Conservation (phyloP, 2,888 invertebrate genomes). For the Drosophila algonquin region DNA sequence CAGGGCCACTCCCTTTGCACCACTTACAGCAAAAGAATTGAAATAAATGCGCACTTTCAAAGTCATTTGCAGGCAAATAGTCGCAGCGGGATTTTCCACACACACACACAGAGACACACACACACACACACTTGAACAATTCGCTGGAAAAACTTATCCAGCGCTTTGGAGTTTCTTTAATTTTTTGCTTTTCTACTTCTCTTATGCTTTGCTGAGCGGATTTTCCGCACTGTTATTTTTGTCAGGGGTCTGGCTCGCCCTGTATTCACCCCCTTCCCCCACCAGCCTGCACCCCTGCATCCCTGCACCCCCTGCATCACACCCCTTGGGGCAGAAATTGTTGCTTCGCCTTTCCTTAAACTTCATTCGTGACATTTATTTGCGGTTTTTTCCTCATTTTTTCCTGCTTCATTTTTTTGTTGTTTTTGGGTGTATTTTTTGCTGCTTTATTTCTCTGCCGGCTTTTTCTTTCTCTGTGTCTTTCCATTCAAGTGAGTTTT, state of each 20-base stretch:
- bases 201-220: conserved; percentile 47
- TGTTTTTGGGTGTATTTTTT: conserved; percentile 16
- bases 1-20: neutral
- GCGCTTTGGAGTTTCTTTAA: conserved; percentile 57
- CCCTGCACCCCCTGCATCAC: neutral
- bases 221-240: conserved; percentile 67
- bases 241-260: conserved; percentile 39
- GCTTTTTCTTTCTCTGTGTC: conserved; percentile 33
- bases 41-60: conserved; percentile 71
- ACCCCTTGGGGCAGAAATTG: conserved; percentile 59
- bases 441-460: conserved; percentile 7
- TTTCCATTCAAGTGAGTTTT: conserved; percentile 42
- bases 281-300: neutral
- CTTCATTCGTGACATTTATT: conserved; percentile 75
- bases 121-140: neutral
- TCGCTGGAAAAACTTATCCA: conserved; percentile 43
- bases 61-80: conserved; percentile 71
- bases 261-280: neutral
- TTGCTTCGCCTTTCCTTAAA: conserved; percentile 64
- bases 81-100: conserved; percentile 41
- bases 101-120: conserved; percentile 6
- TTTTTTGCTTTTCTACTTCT: conserved; percentile 33
- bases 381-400: conserved; percentile 66
- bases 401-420: conserved; percentile 7
- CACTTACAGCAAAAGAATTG: conserved; percentile 49